phyloP scores from a whole-genome alignment of 2,888 invertebrate species.

The Machimus rusticus region DNA sequence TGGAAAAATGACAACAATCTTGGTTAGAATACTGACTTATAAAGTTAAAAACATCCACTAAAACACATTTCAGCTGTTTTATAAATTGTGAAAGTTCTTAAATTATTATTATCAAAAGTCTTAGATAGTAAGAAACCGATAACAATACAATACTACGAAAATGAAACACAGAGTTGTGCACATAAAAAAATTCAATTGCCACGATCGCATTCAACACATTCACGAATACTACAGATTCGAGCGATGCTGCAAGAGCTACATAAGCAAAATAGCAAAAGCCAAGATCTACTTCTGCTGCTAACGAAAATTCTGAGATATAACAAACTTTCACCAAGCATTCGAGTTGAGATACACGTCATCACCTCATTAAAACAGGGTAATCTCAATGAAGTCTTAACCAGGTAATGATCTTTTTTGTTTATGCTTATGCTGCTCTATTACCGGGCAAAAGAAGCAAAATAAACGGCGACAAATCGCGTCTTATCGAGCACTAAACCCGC shows the following conservation, averaged over 20 bases:
- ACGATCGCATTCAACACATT: background rate
- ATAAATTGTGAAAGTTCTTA: background rate
- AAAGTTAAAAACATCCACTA: background rate
- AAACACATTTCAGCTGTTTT: background rate
- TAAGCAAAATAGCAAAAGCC: background rate
- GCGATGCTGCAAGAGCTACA: background rate
- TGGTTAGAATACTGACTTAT: background rate
- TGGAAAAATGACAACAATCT: background rate
- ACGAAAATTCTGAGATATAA: background rate
- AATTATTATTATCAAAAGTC: background rate
- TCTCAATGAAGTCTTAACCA: background rate
- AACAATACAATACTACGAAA: background rate
- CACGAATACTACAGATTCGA: background rate
- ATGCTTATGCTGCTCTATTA: background rate
- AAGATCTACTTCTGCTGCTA: background rate
- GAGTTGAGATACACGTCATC: background rate
- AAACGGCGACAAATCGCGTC: background rate
- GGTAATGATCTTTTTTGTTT: background rate
- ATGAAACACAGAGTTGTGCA: background rate
- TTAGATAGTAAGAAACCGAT: background rate
- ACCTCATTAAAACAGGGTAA: background rate
- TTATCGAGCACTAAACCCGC: background rate
- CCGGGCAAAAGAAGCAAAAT: background rate
- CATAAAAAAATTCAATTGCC: background rate
- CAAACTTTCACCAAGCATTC: background rate